Conservation (phyloP, 2,888 invertebrate species). For the Frankliniella fusca region DNA sequence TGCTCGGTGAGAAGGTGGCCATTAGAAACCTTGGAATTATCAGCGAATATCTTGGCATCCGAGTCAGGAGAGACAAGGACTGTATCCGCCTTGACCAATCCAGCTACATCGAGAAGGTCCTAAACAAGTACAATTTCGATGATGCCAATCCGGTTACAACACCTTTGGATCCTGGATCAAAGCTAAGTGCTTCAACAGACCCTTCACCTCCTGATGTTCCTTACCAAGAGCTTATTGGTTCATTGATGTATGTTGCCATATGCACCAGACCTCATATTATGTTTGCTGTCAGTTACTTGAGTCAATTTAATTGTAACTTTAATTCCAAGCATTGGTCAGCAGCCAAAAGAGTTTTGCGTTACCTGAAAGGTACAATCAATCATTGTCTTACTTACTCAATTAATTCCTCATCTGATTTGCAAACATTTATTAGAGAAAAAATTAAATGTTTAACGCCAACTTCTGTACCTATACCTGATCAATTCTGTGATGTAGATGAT, state of each 20-base stretch:
- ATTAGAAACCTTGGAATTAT: too few species aligned
- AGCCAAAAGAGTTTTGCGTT: background rate
- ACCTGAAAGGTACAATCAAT: too few species aligned
- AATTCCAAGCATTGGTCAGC: background rate
- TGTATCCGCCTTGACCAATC: background rate
- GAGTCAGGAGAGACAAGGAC: background rate
- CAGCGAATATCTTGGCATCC: too few species aligned
- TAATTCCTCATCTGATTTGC: too few species aligned
- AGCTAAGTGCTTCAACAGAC: background rate
- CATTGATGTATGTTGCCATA: background rate
- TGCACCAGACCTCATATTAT: background rate
- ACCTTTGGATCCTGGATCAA: background rate
- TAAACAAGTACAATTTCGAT: background rate
- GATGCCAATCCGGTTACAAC: background rate
- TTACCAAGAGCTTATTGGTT: background rate
- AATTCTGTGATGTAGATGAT: background rate
- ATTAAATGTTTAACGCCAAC: too few species aligned
- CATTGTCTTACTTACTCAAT: background rate
- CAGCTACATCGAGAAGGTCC: background rate
- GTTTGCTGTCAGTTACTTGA: background rate
- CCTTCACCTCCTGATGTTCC: background rate
- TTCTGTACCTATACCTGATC: too few species aligned
- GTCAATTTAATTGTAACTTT: background rate
- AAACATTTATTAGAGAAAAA: too few species aligned
- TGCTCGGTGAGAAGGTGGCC: too few species aligned